Evolutionary conservation across 2,797 vertebrate species (phyloP), one percentile per base, ranked within the genome.

Genomic region (Melanotaenia maccullochi): DNA sequence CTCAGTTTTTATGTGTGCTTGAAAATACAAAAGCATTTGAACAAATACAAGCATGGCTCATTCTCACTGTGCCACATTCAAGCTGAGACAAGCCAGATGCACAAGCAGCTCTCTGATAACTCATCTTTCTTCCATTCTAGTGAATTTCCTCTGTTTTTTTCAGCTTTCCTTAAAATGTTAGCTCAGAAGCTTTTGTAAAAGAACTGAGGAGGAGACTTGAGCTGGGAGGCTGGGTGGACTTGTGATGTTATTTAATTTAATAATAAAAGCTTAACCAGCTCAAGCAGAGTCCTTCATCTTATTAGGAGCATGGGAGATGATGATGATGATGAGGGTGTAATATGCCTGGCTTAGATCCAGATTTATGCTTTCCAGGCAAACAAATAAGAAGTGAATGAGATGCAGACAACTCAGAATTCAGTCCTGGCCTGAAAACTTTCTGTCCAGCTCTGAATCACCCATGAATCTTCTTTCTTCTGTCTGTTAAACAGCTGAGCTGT

Each of bases 31-130:
- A 67, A 38, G 40, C 18, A 28, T 42, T 25, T 8, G 59, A 12
- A 54, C 30, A 62, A 33, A 59, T 5, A 24, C 35, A 62, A 36
- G 32, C 5, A 28, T 4, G 28, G 28, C 28, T 28, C 28, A 28
- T 28, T 28, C 28, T 28, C 28, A 28, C 28, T 28, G 5, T 4
- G 56, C 14, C n/a, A 68, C 64, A 6, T 9, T 33, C 47, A 12
- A 24, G 68, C n/a, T 47, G 75, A 77, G 54, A 73, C 44, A 75
- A 72, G 11, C 76, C 74, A 85, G 81, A 70, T 18, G n/a, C 47
- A 16, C 35, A 51, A 65, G 22, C 13, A 60, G 67, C 57, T 70
- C 11, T 0, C 4, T 1, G 42, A 66, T 40, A 62, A 42, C 51
- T 64, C 61, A 0, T 11, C 49, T 66, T 71, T 38, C 49, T 20